A percentile compares a stretch with the other conserved stretches of the same genome.
Conservation (phyloP, 2,113 vertebrate genomes). For the Spizaetus ornatus region DNA sequence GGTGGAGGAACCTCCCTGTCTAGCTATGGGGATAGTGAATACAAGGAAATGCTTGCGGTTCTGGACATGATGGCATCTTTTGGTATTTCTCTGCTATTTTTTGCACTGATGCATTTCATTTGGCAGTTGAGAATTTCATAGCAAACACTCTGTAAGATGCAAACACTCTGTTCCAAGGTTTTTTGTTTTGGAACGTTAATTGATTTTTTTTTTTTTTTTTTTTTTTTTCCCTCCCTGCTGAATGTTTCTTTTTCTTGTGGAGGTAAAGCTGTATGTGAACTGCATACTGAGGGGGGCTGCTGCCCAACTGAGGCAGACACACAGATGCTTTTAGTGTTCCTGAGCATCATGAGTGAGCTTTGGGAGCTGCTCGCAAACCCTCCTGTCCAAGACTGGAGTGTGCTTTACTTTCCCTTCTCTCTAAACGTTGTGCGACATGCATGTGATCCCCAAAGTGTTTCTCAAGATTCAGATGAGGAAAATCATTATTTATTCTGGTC, state of each 20-base stretch:
- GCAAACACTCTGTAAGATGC: constrained; percentile 24
- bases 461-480: constrained; percentile 3
- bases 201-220: neutral
- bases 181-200: neutral
- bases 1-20: constrained; percentile 64
- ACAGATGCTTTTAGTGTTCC: neutral
- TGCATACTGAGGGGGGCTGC: neutral
- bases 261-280: constrained; percentile 15
- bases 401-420: neutral
- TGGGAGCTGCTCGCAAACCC: neutral
- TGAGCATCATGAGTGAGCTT: neutral
- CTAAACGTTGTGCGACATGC: neutral
- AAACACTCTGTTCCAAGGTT: neutral
- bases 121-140: neutral
- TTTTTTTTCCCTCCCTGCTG: neutral
- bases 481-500: constrained; percentile 29
- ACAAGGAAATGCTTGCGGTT: constrained; percentile 68
- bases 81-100: constrained; percentile 58
- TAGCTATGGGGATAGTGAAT: constrained; percentile 59
- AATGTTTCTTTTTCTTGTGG: constrained; percentile 14
- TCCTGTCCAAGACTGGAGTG: neutral
- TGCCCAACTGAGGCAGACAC: neutral
- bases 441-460: neutral
- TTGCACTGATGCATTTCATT: constrained; percentile 38
- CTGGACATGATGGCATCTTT: constrained; percentile 45